Evolutionary conservation across 1,140 invertebrate species (phyloP).

Genomic region (Drosophila nikananu): DNA sequence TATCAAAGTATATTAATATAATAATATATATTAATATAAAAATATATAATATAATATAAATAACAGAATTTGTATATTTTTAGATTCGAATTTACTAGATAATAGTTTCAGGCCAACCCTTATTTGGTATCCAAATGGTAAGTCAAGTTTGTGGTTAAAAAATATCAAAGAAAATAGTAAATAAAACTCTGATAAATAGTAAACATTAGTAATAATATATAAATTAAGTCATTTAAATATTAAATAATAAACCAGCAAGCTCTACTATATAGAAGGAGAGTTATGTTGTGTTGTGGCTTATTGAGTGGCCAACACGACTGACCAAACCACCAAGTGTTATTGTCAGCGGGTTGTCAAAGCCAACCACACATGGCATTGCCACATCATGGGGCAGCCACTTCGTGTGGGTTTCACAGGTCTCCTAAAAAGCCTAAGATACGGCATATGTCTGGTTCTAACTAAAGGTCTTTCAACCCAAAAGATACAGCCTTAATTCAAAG

Average conservation of each 20-base stretch:
- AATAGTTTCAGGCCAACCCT: background rate
- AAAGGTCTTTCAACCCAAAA: conserved; percentile 4
- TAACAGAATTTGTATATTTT: background rate
- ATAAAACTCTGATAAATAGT: background rate
- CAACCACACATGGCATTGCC: conserved; percentile 13
- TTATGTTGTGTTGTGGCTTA: background rate
- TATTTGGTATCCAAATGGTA: background rate
- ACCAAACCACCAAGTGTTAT: conserved; percentile 31
- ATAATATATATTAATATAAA: no score
- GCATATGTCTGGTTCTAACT: background rate
- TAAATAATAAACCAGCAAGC: background rate
- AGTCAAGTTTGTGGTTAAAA: background rate
- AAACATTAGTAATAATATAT: no score
- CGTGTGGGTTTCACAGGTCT: conserved; percentile 34
- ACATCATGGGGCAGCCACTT: conserved; percentile 29
- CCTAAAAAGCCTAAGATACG: background rate
- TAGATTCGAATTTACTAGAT: background rate
- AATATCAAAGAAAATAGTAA: background rate
- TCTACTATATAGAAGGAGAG: background rate
- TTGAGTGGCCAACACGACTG: background rate
- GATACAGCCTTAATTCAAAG: conserved; percentile 16
- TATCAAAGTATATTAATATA: no score
- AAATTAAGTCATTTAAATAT: background rate
- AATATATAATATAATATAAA: no score
- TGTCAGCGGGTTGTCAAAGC: conserved; percentile 43